A percentile compares a stretch with the other conserved stretches of the same genome.
These are phyloP conservation scores for Python bivittatus DNA, from an alignment of 2,113 vertebrate species.

Conservation along the genomic window DNA sequence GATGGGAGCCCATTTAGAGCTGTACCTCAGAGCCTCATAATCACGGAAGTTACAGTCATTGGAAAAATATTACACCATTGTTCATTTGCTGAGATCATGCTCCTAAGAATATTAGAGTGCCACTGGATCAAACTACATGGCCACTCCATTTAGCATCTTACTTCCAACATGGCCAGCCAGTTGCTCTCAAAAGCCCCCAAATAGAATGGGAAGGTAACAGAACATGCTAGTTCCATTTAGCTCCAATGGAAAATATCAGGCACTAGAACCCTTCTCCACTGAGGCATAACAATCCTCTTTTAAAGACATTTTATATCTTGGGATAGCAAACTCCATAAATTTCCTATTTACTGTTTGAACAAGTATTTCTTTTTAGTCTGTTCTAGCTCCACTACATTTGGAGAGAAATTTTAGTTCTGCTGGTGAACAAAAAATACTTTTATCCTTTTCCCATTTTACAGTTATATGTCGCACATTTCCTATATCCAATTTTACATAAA, in stretches of 20 bases:
- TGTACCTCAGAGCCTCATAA: not conserved
- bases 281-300: not conserved
- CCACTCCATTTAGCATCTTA: not conserved
- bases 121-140: not conserved
- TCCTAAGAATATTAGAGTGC: not conserved
- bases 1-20: not conserved
- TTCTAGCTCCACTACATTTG: not conserved
- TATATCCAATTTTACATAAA: not conserved
- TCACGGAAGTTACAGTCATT: not conserved
- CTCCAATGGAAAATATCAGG: too few relatives aligned
- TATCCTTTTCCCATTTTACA: not conserved
- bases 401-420: not conserved
- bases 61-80: not conserved
- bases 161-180: not conserved
- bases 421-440: not conserved
- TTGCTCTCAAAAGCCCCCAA: not conserved
- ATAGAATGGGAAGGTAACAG: not conserved
- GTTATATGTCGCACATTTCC: not conserved
- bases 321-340: not conserved
- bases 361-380: not conserved
- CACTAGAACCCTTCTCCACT: not conserved
- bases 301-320: not conserved
- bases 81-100: not conserved
- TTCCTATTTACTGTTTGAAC: not conserved
- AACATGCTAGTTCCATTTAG: not conserved